These are phyloP conservation scores for Gasterosteus aculeatus DNA, from an alignment of 2,113 vertebrate genomes.

Conservation along the genomic window DNA sequence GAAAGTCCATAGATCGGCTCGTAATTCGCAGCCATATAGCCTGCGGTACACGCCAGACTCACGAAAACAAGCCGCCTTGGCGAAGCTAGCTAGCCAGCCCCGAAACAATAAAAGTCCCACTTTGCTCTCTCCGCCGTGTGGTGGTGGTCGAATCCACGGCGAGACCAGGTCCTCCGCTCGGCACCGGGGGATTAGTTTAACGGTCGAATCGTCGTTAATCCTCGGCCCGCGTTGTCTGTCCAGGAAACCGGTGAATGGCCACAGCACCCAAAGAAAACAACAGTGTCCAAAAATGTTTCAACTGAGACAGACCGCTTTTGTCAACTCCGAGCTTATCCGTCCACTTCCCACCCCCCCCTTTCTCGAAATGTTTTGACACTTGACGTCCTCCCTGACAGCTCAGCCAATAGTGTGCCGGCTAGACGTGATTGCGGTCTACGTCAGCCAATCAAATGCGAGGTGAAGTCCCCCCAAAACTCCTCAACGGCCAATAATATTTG, in stretches of 20 bases:
- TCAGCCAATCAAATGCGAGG: slow-evolving; percentile 60
- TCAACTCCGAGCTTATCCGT: slow-evolving; percentile 65
- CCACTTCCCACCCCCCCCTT: too few relatives aligned
- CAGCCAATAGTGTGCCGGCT: slow-evolving; percentile 56
- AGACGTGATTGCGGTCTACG: slow-evolving; percentile 46
- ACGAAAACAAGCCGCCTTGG: slow-evolving; percentile 66
- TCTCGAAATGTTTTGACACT: slow-evolving; percentile 68
- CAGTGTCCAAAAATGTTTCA: slow-evolving; percentile 31
- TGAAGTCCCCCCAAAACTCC: not conserved
- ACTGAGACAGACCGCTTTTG: slow-evolving; percentile 57
- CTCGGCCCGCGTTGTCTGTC: slow-evolving; percentile 28
- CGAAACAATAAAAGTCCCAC: slow-evolving; percentile 83
- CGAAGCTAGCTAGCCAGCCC: slow-evolving; percentile 76
- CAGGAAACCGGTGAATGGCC: slow-evolving; percentile 24
- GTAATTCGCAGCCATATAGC: slow-evolving; percentile 83
- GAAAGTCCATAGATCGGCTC: slow-evolving; percentile 85
- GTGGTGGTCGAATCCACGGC: slow-evolving; percentile 53
- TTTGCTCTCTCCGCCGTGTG: slow-evolving; percentile 59
- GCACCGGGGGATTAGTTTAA: not conserved
- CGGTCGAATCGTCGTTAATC: slow-evolving; percentile 20
- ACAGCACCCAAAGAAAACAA: slow-evolving; percentile 10
- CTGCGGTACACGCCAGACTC: slow-evolving; percentile 58
- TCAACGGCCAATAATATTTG: slow-evolving; percentile 53
- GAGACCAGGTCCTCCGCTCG: slow-evolving; percentile 46
- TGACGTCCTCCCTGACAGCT: slow-evolving; percentile 72